These are phyloP conservation scores for Salvelinus alpinus DNA, from an alignment of 2,113 vertebrate species.

Conservation along the genomic window DNA sequence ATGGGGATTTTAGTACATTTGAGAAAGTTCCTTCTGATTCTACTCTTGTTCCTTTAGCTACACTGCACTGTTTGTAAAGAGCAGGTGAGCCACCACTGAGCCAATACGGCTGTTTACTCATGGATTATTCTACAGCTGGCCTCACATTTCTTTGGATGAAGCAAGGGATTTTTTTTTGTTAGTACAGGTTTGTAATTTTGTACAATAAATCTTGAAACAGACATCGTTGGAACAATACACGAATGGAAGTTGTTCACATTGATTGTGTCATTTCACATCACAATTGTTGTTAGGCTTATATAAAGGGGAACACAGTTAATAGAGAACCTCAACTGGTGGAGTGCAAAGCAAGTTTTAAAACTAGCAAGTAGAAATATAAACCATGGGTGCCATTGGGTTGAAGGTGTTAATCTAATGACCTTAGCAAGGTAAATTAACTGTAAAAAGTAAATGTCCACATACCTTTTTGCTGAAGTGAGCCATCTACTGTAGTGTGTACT, in stretches of 20 bases:
- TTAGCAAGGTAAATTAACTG: background rate
- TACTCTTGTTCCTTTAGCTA: background rate
- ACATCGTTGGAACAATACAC: too few species aligned
- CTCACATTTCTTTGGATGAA: slow-evolving; percentile 10
- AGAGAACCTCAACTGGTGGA: background rate
- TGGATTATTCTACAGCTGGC: background rate
- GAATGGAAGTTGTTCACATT: background rate
- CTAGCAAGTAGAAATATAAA: background rate
- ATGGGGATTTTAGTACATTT: background rate
- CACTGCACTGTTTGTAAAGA: background rate
- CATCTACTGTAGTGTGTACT: slow-evolving; percentile 22
- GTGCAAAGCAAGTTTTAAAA: too few species aligned
- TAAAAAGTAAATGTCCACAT: slow-evolving; percentile 13
- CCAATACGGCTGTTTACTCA: background rate
- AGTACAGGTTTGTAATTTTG: slow-evolving; percentile 39
- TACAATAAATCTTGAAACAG: slow-evolving; percentile 51
- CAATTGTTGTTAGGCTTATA: background rate
- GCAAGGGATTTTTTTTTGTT: slow-evolving; percentile 16
- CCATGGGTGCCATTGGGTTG: background rate
- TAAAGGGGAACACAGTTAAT: background rate
- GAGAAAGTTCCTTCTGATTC: background rate
- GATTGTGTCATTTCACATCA: background rate
- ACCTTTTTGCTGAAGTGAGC: slow-evolving; percentile 56
- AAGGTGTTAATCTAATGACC: too few species aligned
- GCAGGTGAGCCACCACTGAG: background rate